These are phyloP conservation scores for Lophius americanus DNA, from an alignment of 2,797 vertebrate species.

Conservation along the genomic window DNA sequence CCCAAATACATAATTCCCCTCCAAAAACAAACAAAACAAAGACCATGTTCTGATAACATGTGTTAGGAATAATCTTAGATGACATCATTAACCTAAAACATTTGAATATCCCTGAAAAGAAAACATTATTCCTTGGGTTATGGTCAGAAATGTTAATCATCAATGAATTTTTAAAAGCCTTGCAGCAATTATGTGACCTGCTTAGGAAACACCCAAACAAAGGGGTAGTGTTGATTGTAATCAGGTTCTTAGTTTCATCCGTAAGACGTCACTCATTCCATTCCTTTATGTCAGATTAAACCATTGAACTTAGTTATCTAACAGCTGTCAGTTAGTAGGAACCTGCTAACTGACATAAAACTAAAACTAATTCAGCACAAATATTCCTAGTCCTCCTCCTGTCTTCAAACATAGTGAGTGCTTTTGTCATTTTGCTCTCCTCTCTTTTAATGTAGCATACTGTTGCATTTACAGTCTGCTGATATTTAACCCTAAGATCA, in stretches of 20 bases:
- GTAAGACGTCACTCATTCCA: constrained; percentile 16
- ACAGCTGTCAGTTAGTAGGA: constrained; percentile 15
- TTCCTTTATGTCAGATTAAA: background rate
- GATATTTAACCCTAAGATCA: background rate
- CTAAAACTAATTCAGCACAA: background rate
- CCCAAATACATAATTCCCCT: too few relatives aligned
- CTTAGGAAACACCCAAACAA: constrained; percentile 51
- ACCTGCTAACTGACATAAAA: too few relatives aligned
- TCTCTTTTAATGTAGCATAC: background rate
- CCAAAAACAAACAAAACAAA: too few relatives aligned
- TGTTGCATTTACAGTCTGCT: constrained; percentile 2
- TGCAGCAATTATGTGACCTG: constrained; percentile 46
- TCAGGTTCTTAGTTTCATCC: constrained; percentile 28
- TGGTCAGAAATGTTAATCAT: constrained; percentile 22
- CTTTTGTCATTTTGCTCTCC: constrained; percentile 2
- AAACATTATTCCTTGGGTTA: background rate
- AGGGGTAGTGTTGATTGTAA: constrained; percentile 54
- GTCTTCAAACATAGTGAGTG: background rate
- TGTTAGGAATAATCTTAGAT: too few relatives aligned
- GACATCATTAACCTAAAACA: too few relatives aligned
- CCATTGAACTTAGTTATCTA: constrained; percentile 1
- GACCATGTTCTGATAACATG: too few relatives aligned
- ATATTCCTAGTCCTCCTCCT: background rate
- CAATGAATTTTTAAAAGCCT: constrained; percentile 30
- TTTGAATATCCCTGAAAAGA: too few relatives aligned